Conservation (phyloP, 1,140 invertebrate genomes). For the Temnothorax curvispinosus region DNA sequence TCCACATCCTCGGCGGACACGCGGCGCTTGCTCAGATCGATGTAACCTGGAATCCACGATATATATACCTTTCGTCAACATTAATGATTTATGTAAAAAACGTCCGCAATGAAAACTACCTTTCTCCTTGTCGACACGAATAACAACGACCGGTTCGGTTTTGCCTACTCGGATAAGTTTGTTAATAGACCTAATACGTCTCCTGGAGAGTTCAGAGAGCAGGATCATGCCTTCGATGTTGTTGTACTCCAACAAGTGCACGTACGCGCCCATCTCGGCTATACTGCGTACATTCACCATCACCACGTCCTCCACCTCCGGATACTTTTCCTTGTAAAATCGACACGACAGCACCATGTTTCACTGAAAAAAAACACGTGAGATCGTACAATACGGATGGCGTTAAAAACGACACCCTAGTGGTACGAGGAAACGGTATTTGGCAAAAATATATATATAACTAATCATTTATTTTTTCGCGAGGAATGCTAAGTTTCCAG, state of each 20-base stretch:
- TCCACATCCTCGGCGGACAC: conserved; percentile 99
- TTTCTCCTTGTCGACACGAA: conserved; percentile 99
- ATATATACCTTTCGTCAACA: neutral
- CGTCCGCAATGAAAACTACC: conserved; percentile 86
- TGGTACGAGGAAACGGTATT: neutral
- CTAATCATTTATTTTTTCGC: neutral
- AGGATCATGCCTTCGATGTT: conserved; percentile 99
- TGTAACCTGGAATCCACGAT: conserved; percentile 91
- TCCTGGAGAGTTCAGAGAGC: conserved; percentile 97
- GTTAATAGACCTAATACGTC: conserved; percentile 99
- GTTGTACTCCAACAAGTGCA: conserved; percentile 99
- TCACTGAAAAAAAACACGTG: conserved; percentile 44
- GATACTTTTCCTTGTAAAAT: conserved; percentile 99
- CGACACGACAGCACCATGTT: conserved; percentile 98
- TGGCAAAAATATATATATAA: neutral
- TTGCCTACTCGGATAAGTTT: conserved; percentile 99
- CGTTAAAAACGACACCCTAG: neutral
- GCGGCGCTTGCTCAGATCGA: conserved; percentile 99
- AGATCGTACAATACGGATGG: neutral
- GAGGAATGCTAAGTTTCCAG: neutral
- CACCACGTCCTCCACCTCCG: conserved; percentile 99
- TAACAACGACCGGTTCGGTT: conserved; percentile 99
- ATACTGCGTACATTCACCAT: conserved; percentile 99
- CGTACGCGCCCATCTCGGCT: conserved; percentile 99
- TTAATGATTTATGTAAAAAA: neutral